Percentiles rank a stretch among this genome's conserved stretches.
phyloP scores from a whole-genome alignment of 1,140 invertebrate genomes.

The Ganaspis sp. region DNA sequence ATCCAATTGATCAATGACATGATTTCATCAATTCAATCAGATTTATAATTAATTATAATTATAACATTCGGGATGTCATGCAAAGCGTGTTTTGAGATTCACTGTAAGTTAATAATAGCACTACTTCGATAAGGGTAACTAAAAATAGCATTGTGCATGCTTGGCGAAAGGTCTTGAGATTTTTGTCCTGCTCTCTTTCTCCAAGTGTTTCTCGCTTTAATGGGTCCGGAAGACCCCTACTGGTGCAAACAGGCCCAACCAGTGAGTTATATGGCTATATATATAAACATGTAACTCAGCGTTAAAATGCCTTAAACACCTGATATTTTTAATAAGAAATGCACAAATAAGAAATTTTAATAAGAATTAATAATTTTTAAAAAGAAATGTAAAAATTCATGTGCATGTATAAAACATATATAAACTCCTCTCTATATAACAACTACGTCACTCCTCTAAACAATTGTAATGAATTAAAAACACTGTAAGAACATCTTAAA shows the following conservation, averaged over 20 bases:
- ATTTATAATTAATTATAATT: slow-evolving; percentile 7
- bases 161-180: slow-evolving; percentile 6
- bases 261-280: neutral
- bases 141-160: slow-evolving; percentile 42
- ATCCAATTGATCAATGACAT: slow-evolving; percentile 12
- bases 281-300: neutral
- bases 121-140: slow-evolving; percentile 41
- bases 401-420: no score
- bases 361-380: no score
- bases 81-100: slow-evolving; percentile 32
- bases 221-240: slow-evolving; percentile 24
- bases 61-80: slow-evolving; percentile 23
- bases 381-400: no score
- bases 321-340: slow-evolving; percentile 53
- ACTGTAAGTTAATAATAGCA: slow-evolving; percentile 47
- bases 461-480: no score
- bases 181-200: neutral
- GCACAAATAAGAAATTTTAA: no score
- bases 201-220: neutral
- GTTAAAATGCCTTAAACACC: slow-evolving; percentile 46
- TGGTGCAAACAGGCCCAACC: slow-evolving; percentile 19
- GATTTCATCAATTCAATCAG: neutral
- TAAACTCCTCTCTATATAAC: no score
- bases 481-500: no score
- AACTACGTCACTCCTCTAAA: neutral